A percentile compares a stretch with the other conserved stretches of the same genome.
phyloP scores from a whole-genome alignment of 2,888 invertebrate genomes.

The Torymus auratus region DNA sequence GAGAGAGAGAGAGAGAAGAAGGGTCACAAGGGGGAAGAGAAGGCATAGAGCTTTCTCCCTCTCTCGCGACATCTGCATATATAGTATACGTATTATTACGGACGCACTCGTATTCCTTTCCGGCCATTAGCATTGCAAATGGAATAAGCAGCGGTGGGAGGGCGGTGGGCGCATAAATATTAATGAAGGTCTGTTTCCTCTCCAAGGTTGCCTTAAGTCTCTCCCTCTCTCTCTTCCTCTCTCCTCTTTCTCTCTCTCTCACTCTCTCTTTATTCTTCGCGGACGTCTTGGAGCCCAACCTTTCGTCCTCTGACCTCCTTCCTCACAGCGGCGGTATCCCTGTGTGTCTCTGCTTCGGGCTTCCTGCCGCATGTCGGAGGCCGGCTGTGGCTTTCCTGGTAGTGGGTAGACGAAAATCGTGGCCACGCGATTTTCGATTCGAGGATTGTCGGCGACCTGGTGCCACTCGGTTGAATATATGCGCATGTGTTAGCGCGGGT shows the following conservation, averaged over 20 bases:
- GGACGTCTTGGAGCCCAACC: neutral
- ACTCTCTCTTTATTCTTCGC: neutral
- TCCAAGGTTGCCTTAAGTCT: conserved; percentile 63
- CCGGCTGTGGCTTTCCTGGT: too few species aligned
- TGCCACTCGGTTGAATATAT: too few species aligned
- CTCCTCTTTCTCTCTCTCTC: conserved; percentile 40
- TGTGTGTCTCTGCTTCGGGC: too few species aligned
- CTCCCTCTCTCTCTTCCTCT: neutral
- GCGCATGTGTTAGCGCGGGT: too few species aligned
- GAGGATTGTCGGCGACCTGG: neutral
- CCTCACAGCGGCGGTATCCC: too few species aligned
- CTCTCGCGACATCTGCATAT: conserved; percentile 61
- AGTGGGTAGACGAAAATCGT: too few species aligned
- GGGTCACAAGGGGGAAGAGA: neutral
- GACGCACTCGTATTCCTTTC: conserved; percentile 64
- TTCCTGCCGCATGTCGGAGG: too few species aligned
- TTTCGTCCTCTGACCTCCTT: too few species aligned
- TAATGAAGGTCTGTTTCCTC: conserved; percentile 69
- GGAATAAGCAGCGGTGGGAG: conserved; percentile 67
- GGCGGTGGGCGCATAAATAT: conserved; percentile 68
- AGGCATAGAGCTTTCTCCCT: neutral
- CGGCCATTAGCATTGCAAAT: conserved; percentile 71
- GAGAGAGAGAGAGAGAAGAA: neutral
- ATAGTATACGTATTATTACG: conserved; percentile 63
- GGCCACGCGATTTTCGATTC: neutral